phyloP scores from a whole-genome alignment of 2,888 invertebrate species.

The Amiota communis region DNA sequence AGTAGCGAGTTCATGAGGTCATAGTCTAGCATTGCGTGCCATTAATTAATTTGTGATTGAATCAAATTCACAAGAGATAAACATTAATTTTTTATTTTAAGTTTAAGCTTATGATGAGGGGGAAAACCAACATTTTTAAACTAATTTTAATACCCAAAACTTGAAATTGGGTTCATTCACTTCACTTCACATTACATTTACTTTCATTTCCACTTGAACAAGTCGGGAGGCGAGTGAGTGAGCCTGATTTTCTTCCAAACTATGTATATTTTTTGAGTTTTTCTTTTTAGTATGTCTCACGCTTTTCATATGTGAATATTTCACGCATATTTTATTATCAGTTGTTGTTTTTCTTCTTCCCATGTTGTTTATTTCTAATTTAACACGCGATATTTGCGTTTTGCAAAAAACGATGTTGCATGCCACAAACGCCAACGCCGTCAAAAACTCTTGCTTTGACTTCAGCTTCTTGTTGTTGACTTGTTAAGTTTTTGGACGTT shows the following conservation, averaged over 20 bases:
- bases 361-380: slow-evolving; percentile 1
- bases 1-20: too few relatives aligned
- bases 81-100: too few relatives aligned
- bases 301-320: not conserved
- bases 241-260: slow-evolving; percentile 19
- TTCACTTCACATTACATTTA: not conserved
- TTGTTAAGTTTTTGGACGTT: not conserved
- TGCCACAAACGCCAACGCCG: not conserved
- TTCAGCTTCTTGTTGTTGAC: not conserved
- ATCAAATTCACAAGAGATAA: too few relatives aligned
- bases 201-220: slow-evolving; percentile 10
- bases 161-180: slow-evolving; percentile 4
- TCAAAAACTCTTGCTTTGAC: not conserved
- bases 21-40: too few relatives aligned
- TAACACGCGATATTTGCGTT: slow-evolving; percentile 16
- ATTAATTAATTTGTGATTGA: too few relatives aligned
- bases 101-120: too few relatives aligned
- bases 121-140: too few relatives aligned
- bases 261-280: not conserved
- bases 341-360: slow-evolving; percentile 9
- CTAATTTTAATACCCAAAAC: too few relatives aligned
- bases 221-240: not conserved
- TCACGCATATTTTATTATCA: slow-evolving; percentile 15
- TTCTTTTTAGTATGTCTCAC: not conserved
- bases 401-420: not conserved